A percentile compares a stretch with the other conserved stretches of the same genome.
Evolutionary conservation across 2,888 invertebrate genomes (phyloP).

Genomic region (Luperina testacea): DNA sequence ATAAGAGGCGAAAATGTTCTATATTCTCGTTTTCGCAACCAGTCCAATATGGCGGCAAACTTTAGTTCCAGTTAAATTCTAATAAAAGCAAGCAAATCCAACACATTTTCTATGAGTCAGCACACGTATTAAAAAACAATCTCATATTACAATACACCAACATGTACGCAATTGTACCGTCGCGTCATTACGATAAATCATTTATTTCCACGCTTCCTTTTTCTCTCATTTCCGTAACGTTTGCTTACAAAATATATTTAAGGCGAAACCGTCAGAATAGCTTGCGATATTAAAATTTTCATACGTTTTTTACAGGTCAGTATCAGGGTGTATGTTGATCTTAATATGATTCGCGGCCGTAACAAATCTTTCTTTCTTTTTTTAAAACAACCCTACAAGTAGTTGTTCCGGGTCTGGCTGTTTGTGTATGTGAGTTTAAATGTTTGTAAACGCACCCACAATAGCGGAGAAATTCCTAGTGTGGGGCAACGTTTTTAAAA

Average conservation of each 20-base stretch:
- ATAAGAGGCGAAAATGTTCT: not conserved
- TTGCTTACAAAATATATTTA: conserved; percentile 52
- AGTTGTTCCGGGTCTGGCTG: too few relatives aligned
- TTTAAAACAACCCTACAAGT: too few relatives aligned
- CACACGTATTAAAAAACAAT: conserved; percentile 40
- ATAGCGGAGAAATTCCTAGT: too few relatives aligned
- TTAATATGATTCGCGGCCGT: too few relatives aligned
- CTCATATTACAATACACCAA: conserved; percentile 24
- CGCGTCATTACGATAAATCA: conserved; percentile 51
- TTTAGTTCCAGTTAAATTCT: conserved; percentile 11
- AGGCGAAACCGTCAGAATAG: not conserved
- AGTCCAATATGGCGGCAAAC: conserved; percentile 8
- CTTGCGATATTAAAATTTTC: too few relatives aligned
- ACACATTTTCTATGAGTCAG: not conserved
- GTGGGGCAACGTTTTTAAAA: too few relatives aligned
- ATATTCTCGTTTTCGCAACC: conserved; percentile 3
- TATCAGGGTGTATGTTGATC: too few relatives aligned
- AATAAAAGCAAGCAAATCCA: conserved; percentile 26
- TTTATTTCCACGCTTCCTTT: conserved; percentile 36
- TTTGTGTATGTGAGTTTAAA: too few relatives aligned
- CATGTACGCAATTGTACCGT: conserved; percentile 50
- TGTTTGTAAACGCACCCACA: too few relatives aligned
- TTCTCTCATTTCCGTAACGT: conserved; percentile 39
- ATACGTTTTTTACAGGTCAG: too few relatives aligned
- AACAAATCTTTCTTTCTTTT: too few relatives aligned